Evolutionary conservation across 2,797 vertebrate species (phyloP).

Genomic region (Periparus ater): DNA sequence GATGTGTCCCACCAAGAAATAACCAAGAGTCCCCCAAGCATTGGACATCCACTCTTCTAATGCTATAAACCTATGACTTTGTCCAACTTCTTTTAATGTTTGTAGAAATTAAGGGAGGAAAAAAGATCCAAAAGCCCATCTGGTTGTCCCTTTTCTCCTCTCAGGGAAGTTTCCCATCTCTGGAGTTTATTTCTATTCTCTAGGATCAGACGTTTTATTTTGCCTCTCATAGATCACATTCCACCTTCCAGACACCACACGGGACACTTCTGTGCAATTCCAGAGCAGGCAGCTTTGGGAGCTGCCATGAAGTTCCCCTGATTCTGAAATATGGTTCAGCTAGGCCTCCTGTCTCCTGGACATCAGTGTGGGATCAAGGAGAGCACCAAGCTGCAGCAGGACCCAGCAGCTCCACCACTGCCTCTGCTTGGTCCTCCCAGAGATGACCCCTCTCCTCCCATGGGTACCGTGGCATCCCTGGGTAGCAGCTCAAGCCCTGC

Average conservation of each 20-base stretch:
- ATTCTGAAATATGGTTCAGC: neutral
- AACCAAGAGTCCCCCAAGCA: neutral
- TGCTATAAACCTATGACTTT: neutral
- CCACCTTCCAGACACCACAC: neutral
- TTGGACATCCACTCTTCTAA: neutral
- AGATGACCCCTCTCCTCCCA: neutral
- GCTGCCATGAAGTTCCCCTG: neutral
- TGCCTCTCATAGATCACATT: neutral
- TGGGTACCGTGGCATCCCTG: neutral
- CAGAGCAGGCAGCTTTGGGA: neutral
- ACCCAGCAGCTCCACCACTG: neutral
- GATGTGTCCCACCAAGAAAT: neutral
- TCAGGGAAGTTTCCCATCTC: neutral
- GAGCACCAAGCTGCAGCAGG: neutral
- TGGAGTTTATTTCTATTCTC: neutral
- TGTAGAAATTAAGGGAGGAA: neutral
- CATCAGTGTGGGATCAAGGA: neutral
- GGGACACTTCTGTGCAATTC: neutral
- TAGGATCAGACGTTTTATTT: neutral
- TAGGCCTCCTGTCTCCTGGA: neutral
- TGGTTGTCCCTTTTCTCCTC: neutral
- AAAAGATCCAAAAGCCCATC: neutral
- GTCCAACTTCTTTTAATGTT: neutral
- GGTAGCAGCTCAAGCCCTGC: neutral
- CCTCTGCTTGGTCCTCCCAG: rapidly evolving